Conservation (phyloP, 2,888 invertebrate genomes). For the Clepsis dumicolana region DNA sequence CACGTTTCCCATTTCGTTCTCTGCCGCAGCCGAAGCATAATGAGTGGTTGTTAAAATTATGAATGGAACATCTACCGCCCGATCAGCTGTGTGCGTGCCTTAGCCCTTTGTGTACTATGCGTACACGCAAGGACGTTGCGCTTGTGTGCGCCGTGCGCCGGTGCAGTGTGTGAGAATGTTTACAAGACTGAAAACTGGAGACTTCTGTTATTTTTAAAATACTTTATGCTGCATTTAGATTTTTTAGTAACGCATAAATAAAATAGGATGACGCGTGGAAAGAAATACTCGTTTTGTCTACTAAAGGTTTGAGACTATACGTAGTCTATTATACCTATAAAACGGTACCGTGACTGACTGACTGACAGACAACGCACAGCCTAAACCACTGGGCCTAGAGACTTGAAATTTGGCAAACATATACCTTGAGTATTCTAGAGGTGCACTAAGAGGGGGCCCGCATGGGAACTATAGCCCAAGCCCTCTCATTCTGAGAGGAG, state of each 20-base stretch:
- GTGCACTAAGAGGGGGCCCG: no score
- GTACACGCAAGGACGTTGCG: constrained; percentile 28
- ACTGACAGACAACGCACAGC: no score
- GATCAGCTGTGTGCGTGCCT: constrained; percentile 55
- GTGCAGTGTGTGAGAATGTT: constrained; percentile 41
- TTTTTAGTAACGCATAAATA: constrained; percentile 7
- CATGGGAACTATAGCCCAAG: no score
- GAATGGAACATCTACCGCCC: constrained; percentile 77
- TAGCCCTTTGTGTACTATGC: constrained; percentile 32
- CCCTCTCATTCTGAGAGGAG: no score
- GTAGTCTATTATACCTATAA: no score
- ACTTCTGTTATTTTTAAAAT: constrained; percentile 49
- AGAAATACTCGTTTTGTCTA: neutral
- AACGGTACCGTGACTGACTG: no score
- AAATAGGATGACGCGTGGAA: constrained; percentile 1
- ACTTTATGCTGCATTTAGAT: constrained; percentile 33
- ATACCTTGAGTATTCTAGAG: no score
- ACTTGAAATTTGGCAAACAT: no score
- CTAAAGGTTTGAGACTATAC: neutral
- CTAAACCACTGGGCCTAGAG: no score
- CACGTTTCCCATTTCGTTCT: constrained; percentile 65
- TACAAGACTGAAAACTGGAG: constrained; percentile 31
- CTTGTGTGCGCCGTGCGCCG: constrained; percentile 28
- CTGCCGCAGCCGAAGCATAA: constrained; percentile 65
- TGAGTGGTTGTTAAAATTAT: constrained; percentile 83